A percentile compares a stretch with the other conserved stretches of the same genome.
phyloP scores from a whole-genome alignment of 37 sponge, comb jelly and placozoan genomes.

The Diacarnus erythraeanus region DNA sequence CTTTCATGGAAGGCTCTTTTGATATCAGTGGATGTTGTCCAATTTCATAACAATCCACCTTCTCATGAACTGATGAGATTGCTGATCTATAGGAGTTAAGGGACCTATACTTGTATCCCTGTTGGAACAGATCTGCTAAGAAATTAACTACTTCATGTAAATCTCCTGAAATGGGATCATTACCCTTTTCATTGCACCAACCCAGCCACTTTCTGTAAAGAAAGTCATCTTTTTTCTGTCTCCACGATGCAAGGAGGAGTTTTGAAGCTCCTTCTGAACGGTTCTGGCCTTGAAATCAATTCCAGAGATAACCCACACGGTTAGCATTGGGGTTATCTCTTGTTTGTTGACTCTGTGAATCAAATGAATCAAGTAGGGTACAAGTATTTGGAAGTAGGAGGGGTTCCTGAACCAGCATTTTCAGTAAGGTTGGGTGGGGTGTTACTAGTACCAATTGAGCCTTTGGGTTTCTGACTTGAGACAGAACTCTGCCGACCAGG shows the following conservation, averaged over 20 bases:
- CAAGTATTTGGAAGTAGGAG: too few species aligned
- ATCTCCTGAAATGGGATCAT: slow-evolving; percentile 49
- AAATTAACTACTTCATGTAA: slow-evolving; percentile 42
- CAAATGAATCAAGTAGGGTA: too few species aligned
- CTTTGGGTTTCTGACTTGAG: too few species aligned
- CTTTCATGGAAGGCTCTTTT: background rate
- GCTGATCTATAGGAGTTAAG: slow-evolving; percentile 47
- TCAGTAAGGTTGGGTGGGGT: too few species aligned
- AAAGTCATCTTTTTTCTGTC: slow-evolving; percentile 25
- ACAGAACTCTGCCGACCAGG: too few species aligned
- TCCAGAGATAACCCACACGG: slow-evolving; percentile 4
- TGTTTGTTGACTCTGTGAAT: background rate
- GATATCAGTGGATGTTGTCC: slow-evolving; percentile 42
- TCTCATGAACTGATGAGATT: slow-evolving; percentile 42
- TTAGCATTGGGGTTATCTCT: background rate
- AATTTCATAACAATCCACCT: slow-evolving; percentile 28
- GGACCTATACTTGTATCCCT: slow-evolving; percentile 53
- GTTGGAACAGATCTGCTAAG: slow-evolving; percentile 34
- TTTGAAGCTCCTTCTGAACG: slow-evolving; percentile 3
- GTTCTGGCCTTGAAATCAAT: background rate
- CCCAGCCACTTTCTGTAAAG: slow-evolving; percentile 32
- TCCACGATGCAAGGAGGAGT: slow-evolving; percentile 34
- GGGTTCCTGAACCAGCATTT: too few species aligned
- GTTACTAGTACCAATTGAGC: too few species aligned
- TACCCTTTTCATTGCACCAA: slow-evolving; percentile 34